Evolutionary conservation across 2,888 invertebrate genomes (phyloP).

Genomic region (Pharmacophagus antenor): DNA sequence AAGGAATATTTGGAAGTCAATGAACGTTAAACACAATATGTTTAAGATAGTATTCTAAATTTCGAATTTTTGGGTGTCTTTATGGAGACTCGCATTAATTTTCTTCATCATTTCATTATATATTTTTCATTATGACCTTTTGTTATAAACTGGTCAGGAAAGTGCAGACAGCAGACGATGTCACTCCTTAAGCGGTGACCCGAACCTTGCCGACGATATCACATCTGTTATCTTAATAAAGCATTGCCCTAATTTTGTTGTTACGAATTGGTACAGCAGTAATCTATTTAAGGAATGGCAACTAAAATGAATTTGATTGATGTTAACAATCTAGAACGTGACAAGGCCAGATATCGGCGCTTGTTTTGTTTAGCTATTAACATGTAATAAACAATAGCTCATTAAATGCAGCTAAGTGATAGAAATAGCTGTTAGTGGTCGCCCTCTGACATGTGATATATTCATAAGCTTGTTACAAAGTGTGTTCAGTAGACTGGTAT

Average conservation of each 20-base stretch:
- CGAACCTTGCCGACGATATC: slow-evolving; percentile 39
- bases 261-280: slow-evolving; percentile 46
- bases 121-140: background rate
- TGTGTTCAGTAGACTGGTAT: slow-evolving; percentile 15
- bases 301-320: slow-evolving; percentile 58
- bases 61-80: no score
- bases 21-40: no score
- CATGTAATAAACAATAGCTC: slow-evolving; percentile 53
- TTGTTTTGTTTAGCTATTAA: slow-evolving; percentile 53
- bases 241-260: slow-evolving; percentile 47
- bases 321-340: slow-evolving; percentile 53
- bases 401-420: slow-evolving; percentile 56
- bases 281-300: slow-evolving; percentile 50
- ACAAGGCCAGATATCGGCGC: slow-evolving; percentile 61
- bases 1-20: no score
- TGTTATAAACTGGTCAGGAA: background rate
- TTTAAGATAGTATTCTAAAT: no score
- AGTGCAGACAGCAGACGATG: slow-evolving; percentile 1
- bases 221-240: slow-evolving; percentile 40
- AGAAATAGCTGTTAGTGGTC: slow-evolving; percentile 48
- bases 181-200: slow-evolving; percentile 31
- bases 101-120: background rate
- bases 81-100: no score
- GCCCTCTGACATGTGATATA: slow-evolving; percentile 40
- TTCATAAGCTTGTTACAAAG: slow-evolving; percentile 30